Evolutionary conservation across 2,113 vertebrate species (phyloP).

Genomic region (Rhinolophus sinicus): DNA sequence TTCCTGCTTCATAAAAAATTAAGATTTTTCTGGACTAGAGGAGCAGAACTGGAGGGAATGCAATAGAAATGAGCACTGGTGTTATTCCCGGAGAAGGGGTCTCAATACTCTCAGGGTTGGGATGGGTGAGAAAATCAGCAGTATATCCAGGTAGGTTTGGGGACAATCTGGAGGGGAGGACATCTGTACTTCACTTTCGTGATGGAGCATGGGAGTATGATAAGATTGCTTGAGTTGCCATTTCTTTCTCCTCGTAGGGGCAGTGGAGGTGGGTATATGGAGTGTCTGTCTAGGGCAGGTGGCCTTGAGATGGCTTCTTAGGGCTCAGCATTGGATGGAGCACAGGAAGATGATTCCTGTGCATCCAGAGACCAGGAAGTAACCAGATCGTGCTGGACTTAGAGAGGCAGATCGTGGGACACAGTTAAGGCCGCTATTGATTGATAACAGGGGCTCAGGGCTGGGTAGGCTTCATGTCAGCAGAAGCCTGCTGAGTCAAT

Average conservation of each 20-base stretch:
- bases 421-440: background rate
- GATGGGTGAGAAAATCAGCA: background rate
- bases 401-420: background rate
- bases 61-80: background rate
- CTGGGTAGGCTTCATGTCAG: background rate
- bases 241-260: background rate
- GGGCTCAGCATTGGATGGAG: background rate
- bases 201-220: background rate
- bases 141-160: background rate
- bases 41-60: background rate
- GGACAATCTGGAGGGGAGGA: background rate
- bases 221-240: background rate
- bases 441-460: background rate
- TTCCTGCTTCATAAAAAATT: background rate
- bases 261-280: background rate
- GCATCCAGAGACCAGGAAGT: background rate
- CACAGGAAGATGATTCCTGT: background rate
- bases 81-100: background rate
- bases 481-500: background rate
- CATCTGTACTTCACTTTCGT: background rate
- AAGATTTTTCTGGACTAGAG: background rate
- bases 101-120: background rate
- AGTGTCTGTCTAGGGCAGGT: background rate
- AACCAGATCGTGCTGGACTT: background rate
- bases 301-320: background rate